phyloP scores from a whole-genome alignment of 2,797 vertebrate species.

The Florisuga fusca region DNA sequence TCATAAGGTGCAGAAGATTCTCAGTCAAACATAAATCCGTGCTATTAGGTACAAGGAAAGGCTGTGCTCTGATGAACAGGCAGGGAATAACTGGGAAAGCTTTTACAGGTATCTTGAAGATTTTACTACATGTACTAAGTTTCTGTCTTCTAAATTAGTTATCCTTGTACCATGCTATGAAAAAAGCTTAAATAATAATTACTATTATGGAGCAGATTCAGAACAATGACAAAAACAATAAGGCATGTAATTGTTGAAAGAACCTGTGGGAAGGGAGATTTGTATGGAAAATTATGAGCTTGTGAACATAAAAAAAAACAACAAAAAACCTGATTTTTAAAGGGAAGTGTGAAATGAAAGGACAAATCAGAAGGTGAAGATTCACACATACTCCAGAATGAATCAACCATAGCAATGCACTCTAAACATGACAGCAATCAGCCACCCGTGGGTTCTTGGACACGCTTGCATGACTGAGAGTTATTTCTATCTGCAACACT shows the following conservation, averaged over 20 bases:
- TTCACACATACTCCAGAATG: background rate
- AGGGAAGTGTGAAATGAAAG: background rate
- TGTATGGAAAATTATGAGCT: background rate
- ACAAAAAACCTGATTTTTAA: background rate
- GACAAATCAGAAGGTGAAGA: background rate
- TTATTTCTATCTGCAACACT: background rate
- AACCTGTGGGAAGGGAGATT: background rate
- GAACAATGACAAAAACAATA: background rate
- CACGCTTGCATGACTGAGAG: background rate
- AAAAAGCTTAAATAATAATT: background rate
- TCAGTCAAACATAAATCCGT: background rate
- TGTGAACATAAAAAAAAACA: background rate
- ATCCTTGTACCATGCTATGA: background rate
- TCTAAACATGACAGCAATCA: background rate
- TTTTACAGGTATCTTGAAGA: background rate
- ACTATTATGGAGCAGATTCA: background rate
- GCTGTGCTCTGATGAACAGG: background rate
- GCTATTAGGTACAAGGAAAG: background rate
- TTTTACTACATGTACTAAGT: background rate
- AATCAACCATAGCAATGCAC: background rate
- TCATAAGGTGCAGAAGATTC: background rate
- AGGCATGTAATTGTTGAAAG: background rate
- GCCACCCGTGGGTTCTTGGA: background rate
- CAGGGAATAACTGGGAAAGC: background rate
- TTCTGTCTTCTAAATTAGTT: background rate